Conservation (phyloP, 2,888 invertebrate species). For the Galeruca laticollis region DNA sequence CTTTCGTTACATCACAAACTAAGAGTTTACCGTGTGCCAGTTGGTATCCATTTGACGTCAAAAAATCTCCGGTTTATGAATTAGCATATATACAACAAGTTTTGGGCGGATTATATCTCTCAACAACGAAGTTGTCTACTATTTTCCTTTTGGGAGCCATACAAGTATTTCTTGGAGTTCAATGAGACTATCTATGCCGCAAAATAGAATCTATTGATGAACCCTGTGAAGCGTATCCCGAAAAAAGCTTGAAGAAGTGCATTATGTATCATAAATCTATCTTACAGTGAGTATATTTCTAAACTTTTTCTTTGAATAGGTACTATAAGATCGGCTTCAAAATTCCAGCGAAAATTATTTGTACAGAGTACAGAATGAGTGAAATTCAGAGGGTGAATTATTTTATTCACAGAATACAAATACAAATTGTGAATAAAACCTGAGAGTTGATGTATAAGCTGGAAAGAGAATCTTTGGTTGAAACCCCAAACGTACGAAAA, state of each 20-base stretch:
- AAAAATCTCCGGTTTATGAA: background rate
- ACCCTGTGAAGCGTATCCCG: background rate
- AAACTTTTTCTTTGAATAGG: no score
- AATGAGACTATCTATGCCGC: background rate
- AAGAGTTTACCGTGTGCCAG: background rate
- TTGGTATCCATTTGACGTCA: background rate
- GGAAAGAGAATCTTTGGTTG: no score
- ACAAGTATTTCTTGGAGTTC: slow-evolving; percentile 2
- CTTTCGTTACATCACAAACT: background rate
- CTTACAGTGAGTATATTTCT: background rate
- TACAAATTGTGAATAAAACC: no score
- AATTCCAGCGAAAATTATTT: no score
- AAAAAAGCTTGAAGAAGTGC: background rate
- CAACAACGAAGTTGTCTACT: background rate
- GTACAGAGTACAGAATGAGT: no score
- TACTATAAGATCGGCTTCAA: no score
- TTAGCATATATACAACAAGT: background rate
- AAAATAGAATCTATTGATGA: background rate
- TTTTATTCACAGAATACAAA: no score
- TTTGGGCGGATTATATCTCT: background rate
- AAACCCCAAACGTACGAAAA: no score
- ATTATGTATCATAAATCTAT: background rate
- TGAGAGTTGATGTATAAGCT: no score
- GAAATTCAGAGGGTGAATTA: no score
- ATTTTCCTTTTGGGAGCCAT: background rate